phyloP scores from a whole-genome alignment of 2,888 invertebrate genomes.

The Tinea semifulvella region DNA sequence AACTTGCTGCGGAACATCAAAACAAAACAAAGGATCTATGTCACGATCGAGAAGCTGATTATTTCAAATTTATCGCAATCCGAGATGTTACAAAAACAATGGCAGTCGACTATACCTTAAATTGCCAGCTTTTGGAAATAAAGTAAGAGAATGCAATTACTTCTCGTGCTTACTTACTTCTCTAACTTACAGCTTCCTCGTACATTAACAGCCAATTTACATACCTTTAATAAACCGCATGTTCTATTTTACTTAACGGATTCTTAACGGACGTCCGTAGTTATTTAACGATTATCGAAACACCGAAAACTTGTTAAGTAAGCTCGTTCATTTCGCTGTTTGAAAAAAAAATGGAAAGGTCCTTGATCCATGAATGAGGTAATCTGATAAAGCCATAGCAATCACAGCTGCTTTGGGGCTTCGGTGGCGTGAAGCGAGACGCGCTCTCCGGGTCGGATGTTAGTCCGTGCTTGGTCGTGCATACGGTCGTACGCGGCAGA shows the following conservation, averaged over 20 bases:
- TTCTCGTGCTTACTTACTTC: no score
- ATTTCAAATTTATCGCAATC: no score
- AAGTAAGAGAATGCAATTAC: no score
- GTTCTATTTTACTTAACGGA: conserved; percentile 10
- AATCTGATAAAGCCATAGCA: conserved; percentile 48
- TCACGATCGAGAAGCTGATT: no score
- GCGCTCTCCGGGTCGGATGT: conserved; percentile 23
- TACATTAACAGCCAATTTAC: not conserved
- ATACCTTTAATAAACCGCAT: conserved; percentile 1
- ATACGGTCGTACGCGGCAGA: conserved; percentile 37
- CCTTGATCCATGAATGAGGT: conserved; percentile 61
- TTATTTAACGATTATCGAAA: not conserved
- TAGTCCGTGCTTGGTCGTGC: conserved; percentile 51
- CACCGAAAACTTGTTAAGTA: not conserved
- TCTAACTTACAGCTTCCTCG: no score
- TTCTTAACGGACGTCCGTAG: not conserved
- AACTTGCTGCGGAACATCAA: not conserved
- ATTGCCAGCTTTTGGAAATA: no score
- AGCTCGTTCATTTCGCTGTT: conserved; percentile 4
- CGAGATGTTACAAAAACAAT: no score
- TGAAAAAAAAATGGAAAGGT: conserved; percentile 41
- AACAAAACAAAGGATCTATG: no score
- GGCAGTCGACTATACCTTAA: no score
- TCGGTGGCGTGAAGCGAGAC: conserved; percentile 18
- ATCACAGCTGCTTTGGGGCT: conserved; percentile 38